A percentile compares a stretch with the other conserved stretches of the same genome.
Evolutionary conservation across 2,888 invertebrate genomes (phyloP).

Genomic region (Chymomyza procnemis): DNA sequence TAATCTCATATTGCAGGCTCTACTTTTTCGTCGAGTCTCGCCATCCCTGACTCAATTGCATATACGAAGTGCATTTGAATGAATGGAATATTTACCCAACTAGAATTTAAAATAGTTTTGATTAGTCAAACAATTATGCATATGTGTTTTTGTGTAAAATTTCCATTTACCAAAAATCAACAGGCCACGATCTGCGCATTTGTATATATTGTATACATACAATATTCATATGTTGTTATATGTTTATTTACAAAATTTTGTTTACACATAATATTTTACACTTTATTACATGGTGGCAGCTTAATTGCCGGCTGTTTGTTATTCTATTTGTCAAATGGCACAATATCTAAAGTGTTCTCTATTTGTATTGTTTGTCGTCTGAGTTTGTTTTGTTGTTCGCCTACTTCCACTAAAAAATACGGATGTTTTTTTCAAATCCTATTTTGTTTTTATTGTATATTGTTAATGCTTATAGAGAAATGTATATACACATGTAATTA

Average conservation of each 20-base stretch:
- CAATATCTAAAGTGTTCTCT: conserved; percentile 33
- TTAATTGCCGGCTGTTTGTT: conserved; percentile 11
- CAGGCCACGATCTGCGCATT: conserved; percentile 30
- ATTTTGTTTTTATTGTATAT: conserved; percentile 17
- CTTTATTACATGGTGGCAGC: conserved; percentile 17
- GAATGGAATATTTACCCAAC: conserved; percentile 21
- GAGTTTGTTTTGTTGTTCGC: conserved; percentile 29
- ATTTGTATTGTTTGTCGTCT: conserved; percentile 19
- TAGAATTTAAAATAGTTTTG: not conserved
- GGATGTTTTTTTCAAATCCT: conserved; percentile 57
- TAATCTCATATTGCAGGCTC: too few relatives aligned
- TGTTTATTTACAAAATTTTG: not conserved
- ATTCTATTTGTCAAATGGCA: conserved; percentile 13
- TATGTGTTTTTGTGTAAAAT: conserved; percentile 32
- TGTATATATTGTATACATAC: too few relatives aligned
- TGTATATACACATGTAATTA: conserved; percentile 42
- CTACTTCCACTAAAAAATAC: conserved; percentile 36
- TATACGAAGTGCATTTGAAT: conserved; percentile 15
- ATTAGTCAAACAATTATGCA: conserved; percentile 41
- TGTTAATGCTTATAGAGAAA: not conserved
- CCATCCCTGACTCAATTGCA: not conserved
- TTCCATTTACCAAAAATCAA: not conserved
- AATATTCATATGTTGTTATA: conserved; percentile 13
- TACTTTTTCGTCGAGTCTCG: too few relatives aligned
- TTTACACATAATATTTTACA: conserved; percentile 23